Base-by-base conservation (phyloP, 2,888 invertebrate species). In the Cheilosia grossa region DNA sequence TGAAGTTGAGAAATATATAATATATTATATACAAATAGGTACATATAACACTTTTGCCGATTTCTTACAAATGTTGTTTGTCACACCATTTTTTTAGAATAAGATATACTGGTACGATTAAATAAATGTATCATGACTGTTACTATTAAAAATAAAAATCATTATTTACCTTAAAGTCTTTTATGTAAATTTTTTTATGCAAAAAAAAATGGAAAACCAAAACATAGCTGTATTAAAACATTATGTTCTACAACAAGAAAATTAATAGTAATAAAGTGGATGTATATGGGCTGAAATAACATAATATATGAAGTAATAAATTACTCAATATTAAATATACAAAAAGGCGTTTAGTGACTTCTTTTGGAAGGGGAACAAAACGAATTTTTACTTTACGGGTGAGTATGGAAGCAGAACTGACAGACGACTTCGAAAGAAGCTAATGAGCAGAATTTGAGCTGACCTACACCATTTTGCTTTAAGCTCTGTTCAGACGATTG, bases 91-190 rank as follows among this genome's bases (percentile, higher is more conserved):
- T 51, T 44, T 67, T 24, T 74, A 56, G 73, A 63, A 17, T 64
- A 63, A 64, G 70, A 69, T 69, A 63, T 56, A 58, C 51, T 77
- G 69, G 77, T 70, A 81, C 81, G 37, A 58, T 66, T 64, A 42
- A 54, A 49, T 75, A 49, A 37, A 70, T 74, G 80, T 80, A 67
- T 64, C 81, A 81, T 81, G 77, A 81, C 81, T 81, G 81, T 81
- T 81, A 77, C 69, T 81, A 70, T 81, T 64, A 77, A 81, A 74
- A 69, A 69, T 51, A 49, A 53, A 63, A 64, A 63, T 63, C 17
- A 74, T 70, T 69, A 58, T 70, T 75, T 75, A 75, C 69, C 27
- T 58, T 49, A 81, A 61, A 75, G 51, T 42, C 54, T 75, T 75
- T 58, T 53, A 72, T 70, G 58, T 56, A 69, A 42, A 61, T 24